Evolutionary conservation across 2,888 invertebrate species (phyloP).

Genomic region (Nemoura dubitans): DNA sequence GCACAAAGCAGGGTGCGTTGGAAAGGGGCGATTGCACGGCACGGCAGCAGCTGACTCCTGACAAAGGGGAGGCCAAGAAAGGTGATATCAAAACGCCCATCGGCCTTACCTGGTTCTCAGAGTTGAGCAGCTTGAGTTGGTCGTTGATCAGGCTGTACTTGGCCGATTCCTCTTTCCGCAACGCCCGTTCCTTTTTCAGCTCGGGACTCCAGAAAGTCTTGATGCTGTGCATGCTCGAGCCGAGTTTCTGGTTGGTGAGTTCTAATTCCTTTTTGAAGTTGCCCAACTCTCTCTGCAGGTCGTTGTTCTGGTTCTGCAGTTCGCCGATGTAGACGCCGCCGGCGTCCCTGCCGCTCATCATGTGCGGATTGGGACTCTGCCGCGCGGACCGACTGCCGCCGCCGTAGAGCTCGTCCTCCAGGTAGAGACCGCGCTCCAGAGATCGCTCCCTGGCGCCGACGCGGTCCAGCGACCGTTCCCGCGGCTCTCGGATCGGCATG

Average conservation of each 20-base stretch:
- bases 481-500: conserved; percentile 81
- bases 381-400: conserved; percentile 67
- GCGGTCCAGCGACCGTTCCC: conserved; percentile 73
- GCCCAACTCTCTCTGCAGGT: conserved; percentile 90
- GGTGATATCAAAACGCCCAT: neutral
- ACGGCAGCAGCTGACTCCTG: neutral
- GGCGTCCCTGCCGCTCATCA: conserved; percentile 56
- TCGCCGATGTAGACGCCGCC: conserved; percentile 81
- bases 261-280: conserved; percentile 94
- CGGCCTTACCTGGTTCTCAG: conserved; percentile 90
- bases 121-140: conserved; percentile 93
- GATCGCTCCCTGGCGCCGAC: conserved; percentile 70
- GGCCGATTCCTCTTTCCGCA: conserved; percentile 97
- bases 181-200: conserved; percentile 95
- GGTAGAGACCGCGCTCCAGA: conserved; percentile 73
- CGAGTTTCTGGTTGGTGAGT: conserved; percentile 95
- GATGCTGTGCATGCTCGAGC: conserved; percentile 99
- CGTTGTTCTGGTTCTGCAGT: conserved; percentile 92
- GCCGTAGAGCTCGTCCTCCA: conserved; percentile 75
- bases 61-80: neutral
- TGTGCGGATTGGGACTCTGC: conserved; percentile 74
- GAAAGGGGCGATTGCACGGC: neutral
- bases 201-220: conserved; percentile 99
- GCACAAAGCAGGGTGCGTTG: neutral
- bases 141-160: conserved; percentile 97